phyloP scores from a whole-genome alignment of 2,797 vertebrate genomes.

The Acestrorhynchus altus region DNA sequence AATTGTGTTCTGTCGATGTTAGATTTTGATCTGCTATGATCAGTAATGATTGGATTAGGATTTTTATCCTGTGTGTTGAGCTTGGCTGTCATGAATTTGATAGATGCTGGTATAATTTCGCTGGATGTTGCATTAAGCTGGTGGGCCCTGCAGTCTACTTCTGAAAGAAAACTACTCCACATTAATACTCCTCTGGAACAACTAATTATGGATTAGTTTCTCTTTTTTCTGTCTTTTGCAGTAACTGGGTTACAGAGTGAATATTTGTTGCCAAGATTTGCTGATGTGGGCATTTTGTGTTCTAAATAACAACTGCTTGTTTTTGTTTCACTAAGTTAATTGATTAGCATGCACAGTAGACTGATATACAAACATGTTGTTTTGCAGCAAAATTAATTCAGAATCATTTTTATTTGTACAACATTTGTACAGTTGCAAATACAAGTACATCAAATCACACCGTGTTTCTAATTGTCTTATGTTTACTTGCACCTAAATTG shows the following conservation, averaged over 20 bases:
- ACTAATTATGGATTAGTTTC: slow-evolving; percentile 65
- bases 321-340: slow-evolving; percentile 78
- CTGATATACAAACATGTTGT: slow-evolving; percentile 68
- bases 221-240: slow-evolving; percentile 55
- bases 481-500: slow-evolving; percentile 33
- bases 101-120: slow-evolving; percentile 27
- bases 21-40: not conserved
- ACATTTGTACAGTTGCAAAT: slow-evolving; percentile 26
- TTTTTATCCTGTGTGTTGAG: not conserved
- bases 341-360: slow-evolving; percentile 75
- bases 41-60: not conserved
- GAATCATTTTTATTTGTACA: slow-evolving; percentile 64
- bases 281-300: slow-evolving; percentile 70
- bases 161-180: slow-evolving; percentile 60
- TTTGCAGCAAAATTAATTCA: slow-evolving; percentile 76
- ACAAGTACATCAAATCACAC: not conserved
- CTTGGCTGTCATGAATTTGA: slow-evolving; percentile 12
- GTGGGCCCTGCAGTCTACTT: slow-evolving; percentile 28
- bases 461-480: slow-evolving; percentile 45
- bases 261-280: slow-evolving; percentile 64
- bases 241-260: slow-evolving; percentile 68
- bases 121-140: slow-evolving; percentile 38
- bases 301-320: slow-evolving; percentile 57
- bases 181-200: slow-evolving; percentile 34
- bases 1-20: not conserved